Evolutionary conservation across 37 sponge, comb jelly and placozoan genomes (phyloP), one percentile per base, ranked within the genome.

Genomic region (Oopsacas minuta): DNA sequence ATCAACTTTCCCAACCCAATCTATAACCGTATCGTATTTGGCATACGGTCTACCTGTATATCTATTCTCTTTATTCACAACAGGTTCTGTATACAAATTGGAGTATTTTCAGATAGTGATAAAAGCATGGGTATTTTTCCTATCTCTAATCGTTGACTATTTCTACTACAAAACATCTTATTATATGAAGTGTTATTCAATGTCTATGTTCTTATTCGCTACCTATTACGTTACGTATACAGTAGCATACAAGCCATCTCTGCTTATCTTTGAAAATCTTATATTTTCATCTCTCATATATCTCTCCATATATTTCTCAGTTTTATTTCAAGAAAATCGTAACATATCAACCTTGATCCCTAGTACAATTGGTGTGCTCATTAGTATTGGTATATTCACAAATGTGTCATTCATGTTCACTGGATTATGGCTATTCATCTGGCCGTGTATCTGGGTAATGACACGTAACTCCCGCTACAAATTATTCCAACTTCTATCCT

Each of bases 151-250:
- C 5, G 32, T 61, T 3, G 75, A 61, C 22, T 61, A 61, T n/a
- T 61, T 61, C 75, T 61, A 25, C 28, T n/a, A 61, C 75, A 61
- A n/a, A 61, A 34, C 75, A 3, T 61, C 75, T 3, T n/a, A 20
- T 5, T n/a, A 25, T 10, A 61, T 61, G 75, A 61, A 61, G 28
- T 61, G 75, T 12, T n/a, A 3, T n/a, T 3, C 75, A 32, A 61
- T 61, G 75, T 61, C 75, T 3, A 61, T 61, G 75, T 61, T 61
- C 30, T n/a, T 61, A 61, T 61, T 32, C 75, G 20, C 75, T 61
- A 61, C 75, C 28, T 61, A 25, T 61, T 61, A 61, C 75, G 28
- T 61, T 20, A 61, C 75, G 5, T 61, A 61, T 61, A 25, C 75
- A 10, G 30, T 61, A 5, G 75, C 75, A n/a, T 61, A 32, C 75